phyloP scores from a whole-genome alignment of 2,113 vertebrate species.

The Orthonyx spaldingii region DNA sequence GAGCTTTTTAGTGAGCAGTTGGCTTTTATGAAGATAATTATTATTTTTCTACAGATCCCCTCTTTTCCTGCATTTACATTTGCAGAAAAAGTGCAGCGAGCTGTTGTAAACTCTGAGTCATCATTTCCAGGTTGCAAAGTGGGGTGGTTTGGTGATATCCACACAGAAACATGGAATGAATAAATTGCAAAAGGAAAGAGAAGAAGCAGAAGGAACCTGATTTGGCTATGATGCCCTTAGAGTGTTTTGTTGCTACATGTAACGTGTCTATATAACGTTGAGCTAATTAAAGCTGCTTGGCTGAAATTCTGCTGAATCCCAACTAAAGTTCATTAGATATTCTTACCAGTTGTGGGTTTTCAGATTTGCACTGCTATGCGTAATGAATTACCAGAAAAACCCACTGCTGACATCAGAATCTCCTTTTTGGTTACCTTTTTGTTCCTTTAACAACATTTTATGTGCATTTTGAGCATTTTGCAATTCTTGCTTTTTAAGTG shows the following conservation, averaged over 20 bases:
- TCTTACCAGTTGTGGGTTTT: neutral
- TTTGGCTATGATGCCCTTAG: fast-evolving
- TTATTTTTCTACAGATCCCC: neutral
- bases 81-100: neutral
- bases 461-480: neutral
- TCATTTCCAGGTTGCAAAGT: neutral
- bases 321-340: neutral
- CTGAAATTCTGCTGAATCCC: neutral
- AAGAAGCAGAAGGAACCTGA: neutral
- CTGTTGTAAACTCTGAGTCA: neutral
- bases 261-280: no score
- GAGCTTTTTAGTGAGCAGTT: neutral
- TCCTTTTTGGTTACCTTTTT: neutral
- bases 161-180: neutral
- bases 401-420: neutral
- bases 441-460: neutral
- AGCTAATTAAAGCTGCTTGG: no score
- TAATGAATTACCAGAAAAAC: neutral
- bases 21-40: neutral
- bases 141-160: neutral
- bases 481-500: neutral
- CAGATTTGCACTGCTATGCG: neutral
- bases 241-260: neutral
- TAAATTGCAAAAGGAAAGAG: neutral
- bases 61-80: neutral